Evolutionary conservation across 2,113 vertebrate genomes (phyloP).

Genomic region (Leptosomus discolor): DNA sequence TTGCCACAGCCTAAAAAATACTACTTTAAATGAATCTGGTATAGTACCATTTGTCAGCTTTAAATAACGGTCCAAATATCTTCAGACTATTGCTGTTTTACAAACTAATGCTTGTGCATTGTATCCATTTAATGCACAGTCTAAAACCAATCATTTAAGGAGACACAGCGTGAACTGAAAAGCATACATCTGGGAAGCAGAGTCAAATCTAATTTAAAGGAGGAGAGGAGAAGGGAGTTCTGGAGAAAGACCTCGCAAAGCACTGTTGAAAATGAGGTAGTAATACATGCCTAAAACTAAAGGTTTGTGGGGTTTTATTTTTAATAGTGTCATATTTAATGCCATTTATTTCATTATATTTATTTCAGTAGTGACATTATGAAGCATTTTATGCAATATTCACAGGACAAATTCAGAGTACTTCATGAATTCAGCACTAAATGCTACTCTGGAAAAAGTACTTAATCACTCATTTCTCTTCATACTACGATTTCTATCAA

Average conservation of each 20-base stretch:
- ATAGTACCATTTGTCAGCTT: not conserved
- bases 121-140: not conserved
- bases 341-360: not conserved
- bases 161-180: not conserved
- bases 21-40: accelerated
- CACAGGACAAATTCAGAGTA: not conserved
- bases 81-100: not conserved
- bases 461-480: not conserved
- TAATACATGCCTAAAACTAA: not conserved
- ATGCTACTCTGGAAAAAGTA: not conserved
- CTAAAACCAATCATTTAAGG: not conserved
- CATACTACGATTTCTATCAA: not conserved
- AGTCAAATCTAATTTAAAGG: not conserved
- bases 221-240: not conserved
- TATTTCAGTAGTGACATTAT: not conserved
- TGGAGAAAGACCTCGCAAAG: not conserved
- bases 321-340: not conserved
- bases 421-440: not conserved
- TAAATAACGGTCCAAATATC: not conserved
- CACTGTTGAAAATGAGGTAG: not conserved
- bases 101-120: not conserved
- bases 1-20: not conserved
- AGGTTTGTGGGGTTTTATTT: not conserved
- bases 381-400: not conserved
- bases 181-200: not conserved